phyloP scores from a whole-genome alignment of 2,113 vertebrate genomes.

The Xyliphius kryptos region DNA sequence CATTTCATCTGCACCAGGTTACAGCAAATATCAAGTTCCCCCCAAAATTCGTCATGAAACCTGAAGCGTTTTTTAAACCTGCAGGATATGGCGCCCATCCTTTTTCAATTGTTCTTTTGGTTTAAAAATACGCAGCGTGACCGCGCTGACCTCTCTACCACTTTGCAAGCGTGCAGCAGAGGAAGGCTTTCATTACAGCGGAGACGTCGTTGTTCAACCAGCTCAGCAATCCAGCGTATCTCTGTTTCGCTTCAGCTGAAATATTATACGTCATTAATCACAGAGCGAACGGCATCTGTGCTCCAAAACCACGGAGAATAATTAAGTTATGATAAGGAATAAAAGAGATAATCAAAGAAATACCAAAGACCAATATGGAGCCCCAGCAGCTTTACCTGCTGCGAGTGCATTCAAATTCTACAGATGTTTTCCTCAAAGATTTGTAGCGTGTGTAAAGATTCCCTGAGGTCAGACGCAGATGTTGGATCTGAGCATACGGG shows the following conservation, averaged over 20 bases:
- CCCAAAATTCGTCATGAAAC: slow-evolving; percentile 13
- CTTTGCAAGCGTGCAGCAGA: slow-evolving; percentile 16
- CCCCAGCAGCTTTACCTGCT: too few relatives aligned
- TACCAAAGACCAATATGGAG: too few relatives aligned
- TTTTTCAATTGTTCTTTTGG: slow-evolving; percentile 49
- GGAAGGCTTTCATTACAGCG: slow-evolving; percentile 13
- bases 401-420: too few relatives aligned
- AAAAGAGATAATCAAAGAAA: too few relatives aligned
- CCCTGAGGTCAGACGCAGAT: too few relatives aligned
- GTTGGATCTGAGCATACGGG: too few relatives aligned
- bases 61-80: slow-evolving; percentile 39
- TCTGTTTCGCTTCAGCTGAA: slow-evolving; percentile 1
- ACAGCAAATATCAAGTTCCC: slow-evolving; percentile 10
- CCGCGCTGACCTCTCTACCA: slow-evolving; percentile 38
- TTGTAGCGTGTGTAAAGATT: too few relatives aligned
- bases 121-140: slow-evolving; percentile 51
- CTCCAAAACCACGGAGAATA: too few relatives aligned
- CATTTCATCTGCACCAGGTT: slow-evolving; percentile 10
- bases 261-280: too few relatives aligned
- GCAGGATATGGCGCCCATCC: slow-evolving; percentile 50
- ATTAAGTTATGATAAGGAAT: too few relatives aligned
- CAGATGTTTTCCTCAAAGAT: too few relatives aligned
- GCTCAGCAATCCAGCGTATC: neutral
- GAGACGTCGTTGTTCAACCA: neutral
- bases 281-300: too few relatives aligned